Percentiles rank a stretch among this genome's conserved stretches.
Conservation (phyloP, 2,797 vertebrate species). For the Babyrousa celebensis region DNA sequence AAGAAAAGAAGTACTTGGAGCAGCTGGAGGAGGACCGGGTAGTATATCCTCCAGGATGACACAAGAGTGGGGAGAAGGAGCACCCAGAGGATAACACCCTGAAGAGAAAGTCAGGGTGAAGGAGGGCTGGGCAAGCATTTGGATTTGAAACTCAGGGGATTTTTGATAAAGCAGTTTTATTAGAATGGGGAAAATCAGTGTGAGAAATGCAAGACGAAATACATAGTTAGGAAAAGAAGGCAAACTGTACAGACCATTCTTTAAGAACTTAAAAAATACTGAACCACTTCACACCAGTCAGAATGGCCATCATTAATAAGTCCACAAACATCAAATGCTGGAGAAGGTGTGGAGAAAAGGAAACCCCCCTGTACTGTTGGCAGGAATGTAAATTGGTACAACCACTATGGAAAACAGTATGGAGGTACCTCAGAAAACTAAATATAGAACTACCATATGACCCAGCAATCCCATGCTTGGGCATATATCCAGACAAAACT, state of each 20-base stretch:
- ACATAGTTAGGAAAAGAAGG: not conserved
- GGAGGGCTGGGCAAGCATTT: not conserved
- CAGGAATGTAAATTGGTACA: too few relatives aligned
- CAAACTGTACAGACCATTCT: not conserved
- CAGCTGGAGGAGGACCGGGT: not conserved
- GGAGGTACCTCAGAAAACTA: too few relatives aligned
- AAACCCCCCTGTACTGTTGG: too few relatives aligned
- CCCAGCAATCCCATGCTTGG: too few relatives aligned
- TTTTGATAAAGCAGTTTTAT: not conserved
- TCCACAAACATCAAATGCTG: too few relatives aligned
- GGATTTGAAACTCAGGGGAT: not conserved
- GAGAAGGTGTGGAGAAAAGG: too few relatives aligned
- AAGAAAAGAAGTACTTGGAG: not conserved
- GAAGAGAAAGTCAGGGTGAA: not conserved
- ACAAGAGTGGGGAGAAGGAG: not conserved
- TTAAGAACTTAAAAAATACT: slow-evolving; percentile 12
- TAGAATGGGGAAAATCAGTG: not conserved
- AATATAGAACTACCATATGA: too few relatives aligned
- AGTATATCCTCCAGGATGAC: not conserved
- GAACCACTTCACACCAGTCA: too few relatives aligned
- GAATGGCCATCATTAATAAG: too few relatives aligned
- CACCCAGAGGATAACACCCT: not conserved
- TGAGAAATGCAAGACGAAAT: not conserved
- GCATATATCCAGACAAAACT: too few relatives aligned
- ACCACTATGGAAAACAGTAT: too few relatives aligned